Conservation (phyloP, 2,797 vertebrate genomes). For the Ispidina lecontei region DNA sequence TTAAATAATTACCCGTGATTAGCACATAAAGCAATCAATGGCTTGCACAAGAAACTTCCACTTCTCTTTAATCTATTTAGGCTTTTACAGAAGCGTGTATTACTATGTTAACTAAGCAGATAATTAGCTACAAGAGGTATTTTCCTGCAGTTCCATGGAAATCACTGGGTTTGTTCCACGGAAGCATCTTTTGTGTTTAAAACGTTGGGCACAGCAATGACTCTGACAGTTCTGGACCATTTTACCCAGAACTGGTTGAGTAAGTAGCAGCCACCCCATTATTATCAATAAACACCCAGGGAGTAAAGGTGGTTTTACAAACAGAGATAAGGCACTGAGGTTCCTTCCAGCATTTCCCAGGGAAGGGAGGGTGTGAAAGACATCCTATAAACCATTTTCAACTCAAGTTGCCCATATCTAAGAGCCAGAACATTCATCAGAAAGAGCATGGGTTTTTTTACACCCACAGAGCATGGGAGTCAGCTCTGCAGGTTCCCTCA, state of each 20-base stretch:
- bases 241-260: not conserved
- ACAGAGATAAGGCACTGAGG: not conserved
- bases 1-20: slow-evolving; percentile 23
- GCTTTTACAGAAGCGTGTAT: not conserved
- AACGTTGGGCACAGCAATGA: not conserved
- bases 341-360: not conserved
- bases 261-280: not conserved
- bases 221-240: not conserved
- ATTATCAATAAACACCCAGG: not conserved
- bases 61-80: slow-evolving; percentile 15
- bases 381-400: not conserved
- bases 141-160: slow-evolving; percentile 2
- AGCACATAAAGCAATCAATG: slow-evolving; percentile 29
- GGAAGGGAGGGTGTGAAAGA: not conserved
- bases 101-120: slow-evolving; percentile 35
- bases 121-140: slow-evolving; percentile 29
- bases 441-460: not conserved
- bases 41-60: slow-evolving; percentile 23
- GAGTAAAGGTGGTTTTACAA: not conserved
- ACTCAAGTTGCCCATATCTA: not conserved
- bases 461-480: not conserved
- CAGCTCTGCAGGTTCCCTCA: not conserved
- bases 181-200: not conserved
- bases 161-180: not conserved
- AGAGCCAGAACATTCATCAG: not conserved